Evolutionary conservation across 2,888 invertebrate species (phyloP).

Genomic region (Alloplasta piceator): DNA sequence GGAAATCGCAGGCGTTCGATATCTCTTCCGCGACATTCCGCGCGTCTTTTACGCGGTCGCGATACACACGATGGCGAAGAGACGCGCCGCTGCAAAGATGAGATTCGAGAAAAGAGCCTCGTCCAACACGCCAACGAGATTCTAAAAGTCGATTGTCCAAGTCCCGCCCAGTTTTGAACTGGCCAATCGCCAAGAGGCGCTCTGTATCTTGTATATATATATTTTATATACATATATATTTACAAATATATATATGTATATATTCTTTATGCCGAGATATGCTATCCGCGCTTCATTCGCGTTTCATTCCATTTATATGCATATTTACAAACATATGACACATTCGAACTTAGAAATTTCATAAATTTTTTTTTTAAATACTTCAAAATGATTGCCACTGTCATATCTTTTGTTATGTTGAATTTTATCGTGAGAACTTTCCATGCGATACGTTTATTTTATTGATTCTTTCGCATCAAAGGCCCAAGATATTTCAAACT

Average conservation of each 20-base stretch:
- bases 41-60: slow-evolving; percentile 32
- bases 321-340: slow-evolving; percentile 35
- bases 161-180: slow-evolving; percentile 75
- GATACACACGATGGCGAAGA: slow-evolving; percentile 7
- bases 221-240: slow-evolving; percentile 43
- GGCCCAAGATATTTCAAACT: no score
- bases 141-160: slow-evolving; percentile 77
- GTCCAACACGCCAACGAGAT: slow-evolving; percentile 20
- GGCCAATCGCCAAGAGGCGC: slow-evolving; percentile 73
- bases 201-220: slow-evolving; percentile 64
- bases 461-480: no score
- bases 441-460: no score
- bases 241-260: no score
- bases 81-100: slow-evolving; percentile 27
- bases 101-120: slow-evolving; percentile 48
- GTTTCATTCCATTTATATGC: slow-evolving; percentile 32
- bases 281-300: slow-evolving; percentile 42
- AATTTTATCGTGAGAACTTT: no score
- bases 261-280: slow-evolving; percentile 37
- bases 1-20: no score
- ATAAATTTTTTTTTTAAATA: no score
- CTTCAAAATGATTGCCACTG: no score
- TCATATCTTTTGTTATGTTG: no score
- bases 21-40: slow-evolving; percentile 10
- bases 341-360: no score